Evolutionary conservation across 2,797 vertebrate genomes (phyloP).

Genomic region (Rhodeus uyekii): DNA sequence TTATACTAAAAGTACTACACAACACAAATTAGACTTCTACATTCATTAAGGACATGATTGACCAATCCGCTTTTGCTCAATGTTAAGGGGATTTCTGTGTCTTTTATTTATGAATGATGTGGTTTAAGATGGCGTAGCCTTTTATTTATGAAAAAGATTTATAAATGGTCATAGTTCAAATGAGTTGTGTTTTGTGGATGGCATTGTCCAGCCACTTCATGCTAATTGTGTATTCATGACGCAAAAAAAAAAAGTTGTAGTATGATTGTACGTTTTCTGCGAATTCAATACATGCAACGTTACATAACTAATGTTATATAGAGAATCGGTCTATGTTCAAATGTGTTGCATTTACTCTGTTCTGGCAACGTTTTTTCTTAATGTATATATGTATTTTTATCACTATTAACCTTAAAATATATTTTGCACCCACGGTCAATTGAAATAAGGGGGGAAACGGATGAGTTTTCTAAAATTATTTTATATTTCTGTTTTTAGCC

Average conservation of each 20-base stretch:
- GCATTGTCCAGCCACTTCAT: constrained; percentile 34
- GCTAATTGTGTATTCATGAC: constrained; percentile 49
- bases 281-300: constrained; percentile 44
- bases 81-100: constrained; percentile 48
- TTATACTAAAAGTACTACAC: constrained; percentile 52
- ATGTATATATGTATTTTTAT: constrained; percentile 87
- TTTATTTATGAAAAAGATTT: constrained; percentile 59
- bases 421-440: constrained; percentile 81
- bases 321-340: constrained; percentile 45
- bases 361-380: constrained; percentile 62
- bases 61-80: constrained; percentile 48
- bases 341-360: constrained; percentile 79
- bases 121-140: constrained; percentile 53
- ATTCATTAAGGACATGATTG: constrained; percentile 47
- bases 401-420: constrained; percentile 81
- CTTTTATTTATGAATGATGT: constrained; percentile 60
- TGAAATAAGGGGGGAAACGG: constrained; percentile 75
- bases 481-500: constrained; percentile 74
- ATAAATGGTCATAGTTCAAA: constrained; percentile 46
- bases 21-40: constrained; percentile 37
- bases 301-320: constrained; percentile 56
- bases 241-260: constrained; percentile 20
- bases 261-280: constrained; percentile 35
- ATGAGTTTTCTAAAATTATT: constrained; percentile 31
- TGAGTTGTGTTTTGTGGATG: constrained; percentile 34